Evolutionary conservation across 2,797 vertebrate species (phyloP), one percentile per base, ranked within the genome.

Genomic region (Myoxocephalus aenaeus): DNA sequence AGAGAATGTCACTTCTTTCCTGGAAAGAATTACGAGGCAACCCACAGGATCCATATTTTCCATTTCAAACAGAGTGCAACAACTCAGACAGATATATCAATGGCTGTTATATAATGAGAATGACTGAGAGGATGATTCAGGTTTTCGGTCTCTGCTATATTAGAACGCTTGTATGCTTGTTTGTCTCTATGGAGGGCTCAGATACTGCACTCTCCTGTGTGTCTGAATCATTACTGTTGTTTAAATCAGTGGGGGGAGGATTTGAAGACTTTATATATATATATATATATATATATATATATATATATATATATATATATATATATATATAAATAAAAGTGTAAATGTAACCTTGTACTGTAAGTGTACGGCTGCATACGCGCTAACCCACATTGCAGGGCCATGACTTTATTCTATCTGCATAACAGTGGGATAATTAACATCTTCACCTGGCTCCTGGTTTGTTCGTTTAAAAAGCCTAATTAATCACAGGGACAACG

Each of bases 401-500:
- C 76, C 17, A 40, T 59, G 73, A 82, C 79, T 89, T 15, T 78
- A 77, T 78, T 91, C 87, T 85, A 79, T 93, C 94, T 93, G 91
- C 92, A 88, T 92, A 89, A 83, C 72, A 57, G 80, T 3, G 68
- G 75, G 85, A 90, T 93, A 93, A 94, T 94, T 91, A 94, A 94
- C 93, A 93, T 93, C 92, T 93, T 95, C 91, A 95, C 93, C 93
- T 93, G 92, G 83, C 88, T 92, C 75, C 86, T 80, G 86, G 89
- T 93, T 93, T 94, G 91, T 92, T 92, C 92, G 11, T 90, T 90
- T 92, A 90, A 91, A 93, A 93, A 92, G 89, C 89, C 90, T 89
- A 93, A 93, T 94, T 94, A 93, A 95, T 95, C 93, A 94, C 90
- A 61, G 83, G 84, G 89, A 93, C 91, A 91, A 90, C 68, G 86